Evolutionary conservation across 2,797 vertebrate genomes (phyloP).

Genomic region (Amblyopsis hoosieri): DNA sequence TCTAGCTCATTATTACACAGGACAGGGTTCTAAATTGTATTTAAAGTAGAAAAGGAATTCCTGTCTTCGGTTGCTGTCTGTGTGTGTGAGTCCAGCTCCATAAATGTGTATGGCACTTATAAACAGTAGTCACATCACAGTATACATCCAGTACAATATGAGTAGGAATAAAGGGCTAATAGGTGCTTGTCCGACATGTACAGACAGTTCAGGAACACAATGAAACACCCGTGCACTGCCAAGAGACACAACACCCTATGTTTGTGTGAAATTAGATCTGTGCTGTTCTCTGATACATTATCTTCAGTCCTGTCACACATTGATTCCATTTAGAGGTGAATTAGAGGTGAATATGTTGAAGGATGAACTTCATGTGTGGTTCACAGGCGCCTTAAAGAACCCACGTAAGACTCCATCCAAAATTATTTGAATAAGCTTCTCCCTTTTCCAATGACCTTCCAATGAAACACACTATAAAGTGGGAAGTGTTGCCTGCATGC

Average conservation of each 20-base stretch:
- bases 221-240: too few species aligned
- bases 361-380: slow-evolving; percentile 47
- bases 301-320: slow-evolving; percentile 48
- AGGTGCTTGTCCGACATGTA: too few species aligned
- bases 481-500: slow-evolving; percentile 12
- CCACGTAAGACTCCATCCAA: slow-evolving; percentile 10
- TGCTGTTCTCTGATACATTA: slow-evolving; percentile 51
- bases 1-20: too few species aligned
- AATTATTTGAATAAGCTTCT: slow-evolving; percentile 25
- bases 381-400: slow-evolving; percentile 19
- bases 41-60: too few species aligned
- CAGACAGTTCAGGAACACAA: too few species aligned
- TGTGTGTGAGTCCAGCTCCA: too few species aligned
- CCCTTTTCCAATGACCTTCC: slow-evolving; percentile 33
- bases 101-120: too few species aligned
- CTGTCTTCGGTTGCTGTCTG: too few species aligned
- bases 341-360: slow-evolving; percentile 47
- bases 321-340: slow-evolving; percentile 41
- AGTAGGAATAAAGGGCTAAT: too few species aligned
- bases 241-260: background rate
- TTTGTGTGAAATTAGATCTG: slow-evolving; percentile 61
- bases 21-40: too few species aligned
- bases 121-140: too few species aligned
- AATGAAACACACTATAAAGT: slow-evolving; percentile 36
- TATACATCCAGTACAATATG: too few species aligned